Percentiles rank a stretch among this genome's conserved stretches.
Evolutionary conservation across 2,113 vertebrate genomes (phyloP).

Genomic region (Pampusana beccarii): DNA sequence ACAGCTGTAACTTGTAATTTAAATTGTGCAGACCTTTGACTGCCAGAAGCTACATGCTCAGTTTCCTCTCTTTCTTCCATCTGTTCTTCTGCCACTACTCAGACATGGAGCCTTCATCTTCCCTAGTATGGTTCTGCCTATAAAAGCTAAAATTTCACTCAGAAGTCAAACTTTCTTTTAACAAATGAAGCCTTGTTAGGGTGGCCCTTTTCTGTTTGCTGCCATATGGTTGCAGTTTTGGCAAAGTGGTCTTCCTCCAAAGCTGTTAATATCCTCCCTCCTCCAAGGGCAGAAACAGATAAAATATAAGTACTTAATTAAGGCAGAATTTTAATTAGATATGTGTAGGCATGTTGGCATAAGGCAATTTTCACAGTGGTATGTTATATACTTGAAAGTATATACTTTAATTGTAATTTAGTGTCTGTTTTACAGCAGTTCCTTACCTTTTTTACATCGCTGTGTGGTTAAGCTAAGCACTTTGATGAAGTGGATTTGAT

Average conservation of each 20-base stretch:
- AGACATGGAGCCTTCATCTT: not conserved
- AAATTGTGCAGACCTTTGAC: not conserved
- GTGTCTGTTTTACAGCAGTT: not conserved
- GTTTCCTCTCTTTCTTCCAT: not conserved
- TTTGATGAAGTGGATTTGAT: not conserved
- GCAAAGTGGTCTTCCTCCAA: slow-evolving; percentile 56
- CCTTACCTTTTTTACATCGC: not conserved
- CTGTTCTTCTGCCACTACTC: not conserved
- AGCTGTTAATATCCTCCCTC: slow-evolving; percentile 52
- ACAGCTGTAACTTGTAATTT: not conserved
- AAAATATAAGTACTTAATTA: slow-evolving; percentile 68
- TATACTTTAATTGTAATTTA: slow-evolving; percentile 10
- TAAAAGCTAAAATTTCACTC: not conserved
- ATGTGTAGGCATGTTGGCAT: slow-evolving; percentile 59
- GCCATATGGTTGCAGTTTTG: slow-evolving; percentile 59
- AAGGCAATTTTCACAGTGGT: slow-evolving; percentile 22
- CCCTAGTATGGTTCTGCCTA: not conserved
- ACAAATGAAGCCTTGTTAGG: not conserved
- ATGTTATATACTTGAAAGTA: slow-evolving; percentile 2
- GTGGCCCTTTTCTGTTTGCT: slow-evolving; percentile 32
- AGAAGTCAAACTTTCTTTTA: not conserved
- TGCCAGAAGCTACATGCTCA: not conserved
- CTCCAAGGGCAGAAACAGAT: slow-evolving; percentile 49
- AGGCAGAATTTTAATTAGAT: slow-evolving; percentile 62
- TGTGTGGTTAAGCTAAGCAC: not conserved